Base-by-base conservation (phyloP, 2,888 invertebrate genomes). In the Allygus modestus region DNA sequence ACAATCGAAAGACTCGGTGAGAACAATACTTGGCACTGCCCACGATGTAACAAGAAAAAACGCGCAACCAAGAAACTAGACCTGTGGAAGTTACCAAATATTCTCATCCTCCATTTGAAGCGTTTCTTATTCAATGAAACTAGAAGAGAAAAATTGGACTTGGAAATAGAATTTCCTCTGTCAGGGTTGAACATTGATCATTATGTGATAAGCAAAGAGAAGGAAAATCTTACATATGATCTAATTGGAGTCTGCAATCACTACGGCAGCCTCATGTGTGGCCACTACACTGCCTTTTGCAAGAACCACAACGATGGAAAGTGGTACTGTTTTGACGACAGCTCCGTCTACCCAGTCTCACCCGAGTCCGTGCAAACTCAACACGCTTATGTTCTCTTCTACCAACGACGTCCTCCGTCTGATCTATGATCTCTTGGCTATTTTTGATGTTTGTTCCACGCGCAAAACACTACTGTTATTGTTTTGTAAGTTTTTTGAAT, bases 11-110 rank as follows among this genome's bases (percentile, higher is more conserved):
- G 91, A 86, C 90, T 93, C 26, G 92, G 92, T 75, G 91, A 91
- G 84, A 90, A 92, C 85, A 92, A 93, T 88, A 91, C 91, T 5
- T 87, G 87, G 87, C 84, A 69, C 86, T 93, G 93, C 89, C 93
- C 93, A 5, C 87, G 88, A 37, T 93, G 93, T 89, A 92, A 92
- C 87, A 90, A 91, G 85, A 92, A 92, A 87, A 91, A 92, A 86
- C 91, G 92, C 86, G 93, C 93, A 9, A 92, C 92, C 31, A 93
- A 93, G 89, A 93, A 93, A 89, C 91, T 93, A 89, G 93, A 93
- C 88, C 87, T 93, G 31, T 93, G 93, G 93, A 90, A 90, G 26
- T 88, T 93, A 84, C 93, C 93, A 0, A 90, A 91, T 85, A 90
- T 92, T 20, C 89, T 93, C 12, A 91, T 93, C 61, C 91, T 93